These are phyloP conservation scores for Tromatobia lineatoria DNA, from an alignment of 2,888 invertebrate genomes.

Conservation along the genomic window DNA sequence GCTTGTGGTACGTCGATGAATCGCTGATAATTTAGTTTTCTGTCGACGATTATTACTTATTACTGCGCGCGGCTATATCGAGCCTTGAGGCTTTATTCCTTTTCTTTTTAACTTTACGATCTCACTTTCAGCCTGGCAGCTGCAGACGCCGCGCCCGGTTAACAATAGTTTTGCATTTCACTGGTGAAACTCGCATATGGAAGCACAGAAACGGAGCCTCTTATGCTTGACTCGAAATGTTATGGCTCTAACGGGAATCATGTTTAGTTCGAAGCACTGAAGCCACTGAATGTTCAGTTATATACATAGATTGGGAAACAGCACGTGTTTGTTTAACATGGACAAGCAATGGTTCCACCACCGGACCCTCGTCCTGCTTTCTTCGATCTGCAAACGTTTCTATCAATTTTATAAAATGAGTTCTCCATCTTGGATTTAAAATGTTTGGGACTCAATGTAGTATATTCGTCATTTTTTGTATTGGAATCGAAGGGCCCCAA, in stretches of 20 bases:
- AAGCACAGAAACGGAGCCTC: background rate
- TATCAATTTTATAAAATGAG: constrained; percentile 6
- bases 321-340: background rate
- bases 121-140: constrained; percentile 64
- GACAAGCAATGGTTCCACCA: background rate
- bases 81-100: constrained; percentile 46
- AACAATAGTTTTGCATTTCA: constrained; percentile 81
- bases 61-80: constrained; percentile 2
- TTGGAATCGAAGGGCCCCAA: no score
- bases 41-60: constrained; percentile 58
- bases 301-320: background rate
- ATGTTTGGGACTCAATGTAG: no score
- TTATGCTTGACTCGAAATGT: constrained; percentile 19
- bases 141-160: constrained; percentile 60
- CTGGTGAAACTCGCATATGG: constrained; percentile 77
- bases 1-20: constrained; percentile 67
- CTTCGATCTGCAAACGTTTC: background rate
- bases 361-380: constrained; percentile 1
- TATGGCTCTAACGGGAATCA: constrained; percentile 12
- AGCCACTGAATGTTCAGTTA: background rate
- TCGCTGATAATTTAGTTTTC: constrained; percentile 69
- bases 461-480: no score
- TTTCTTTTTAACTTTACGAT: constrained; percentile 56
- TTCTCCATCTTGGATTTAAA: no score
- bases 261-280: background rate